phyloP scores from a whole-genome alignment of 2,797 vertebrate genomes.

The Liasis olivaceus region DNA sequence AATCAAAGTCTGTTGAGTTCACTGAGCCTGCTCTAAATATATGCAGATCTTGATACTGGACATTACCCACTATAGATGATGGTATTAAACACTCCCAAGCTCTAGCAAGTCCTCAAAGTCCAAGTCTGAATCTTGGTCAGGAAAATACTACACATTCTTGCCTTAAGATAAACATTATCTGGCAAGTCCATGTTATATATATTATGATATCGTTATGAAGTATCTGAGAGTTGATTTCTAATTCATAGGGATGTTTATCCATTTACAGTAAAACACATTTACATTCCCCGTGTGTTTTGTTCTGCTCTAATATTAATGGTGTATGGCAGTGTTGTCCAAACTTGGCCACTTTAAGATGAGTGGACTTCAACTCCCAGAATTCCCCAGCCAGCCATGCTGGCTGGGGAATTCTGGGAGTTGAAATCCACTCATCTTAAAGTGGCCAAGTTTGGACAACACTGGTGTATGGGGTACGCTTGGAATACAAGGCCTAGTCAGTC shows the following conservation, averaged over 20 bases:
- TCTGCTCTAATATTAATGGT: neutral
- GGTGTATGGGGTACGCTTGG: neutral
- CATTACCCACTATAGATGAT: neutral
- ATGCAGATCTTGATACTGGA: neutral
- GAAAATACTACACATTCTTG: too few relatives aligned
- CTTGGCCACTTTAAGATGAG: too few relatives aligned
- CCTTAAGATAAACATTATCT: neutral
- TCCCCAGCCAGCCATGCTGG: too few relatives aligned
- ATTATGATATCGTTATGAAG: neutral
- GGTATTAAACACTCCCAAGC: neutral
- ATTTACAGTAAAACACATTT: neutral
- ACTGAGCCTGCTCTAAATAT: neutral
- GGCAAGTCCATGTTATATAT: neutral
- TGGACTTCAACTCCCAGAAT: too few relatives aligned
- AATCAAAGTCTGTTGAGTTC: too few relatives aligned
- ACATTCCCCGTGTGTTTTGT: neutral
- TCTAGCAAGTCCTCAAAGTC: neutral
- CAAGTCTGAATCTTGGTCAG: too few relatives aligned
- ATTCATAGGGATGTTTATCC: neutral
- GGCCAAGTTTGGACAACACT: too few relatives aligned
- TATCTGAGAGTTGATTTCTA: neutral
- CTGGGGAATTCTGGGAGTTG: too few relatives aligned
- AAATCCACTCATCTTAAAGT: too few relatives aligned
- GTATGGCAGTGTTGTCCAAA: neutral
- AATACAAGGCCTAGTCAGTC: neutral